Base-by-base conservation (phyloP, 2,113 vertebrate species). In the Cyprinus carpio region DNA sequence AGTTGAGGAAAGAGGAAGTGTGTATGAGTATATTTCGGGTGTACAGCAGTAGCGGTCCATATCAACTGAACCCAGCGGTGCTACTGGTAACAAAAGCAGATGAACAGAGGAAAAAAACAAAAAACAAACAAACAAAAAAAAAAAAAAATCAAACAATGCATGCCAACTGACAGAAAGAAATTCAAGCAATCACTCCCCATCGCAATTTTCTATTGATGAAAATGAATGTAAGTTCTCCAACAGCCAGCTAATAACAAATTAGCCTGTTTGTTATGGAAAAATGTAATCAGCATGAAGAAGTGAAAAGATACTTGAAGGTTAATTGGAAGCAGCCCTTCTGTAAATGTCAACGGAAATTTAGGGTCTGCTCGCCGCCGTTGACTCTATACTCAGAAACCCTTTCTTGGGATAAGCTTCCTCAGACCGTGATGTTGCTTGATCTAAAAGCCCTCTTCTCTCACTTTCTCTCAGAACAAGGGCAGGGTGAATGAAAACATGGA, bases 281-380 rank as follows among this genome's bases (percentile, higher is more conserved):
- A 91, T 85, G 90, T 93, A 94, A 94, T 95, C 94, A 94, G 92
- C 93, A 93, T 92, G 92, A 94, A 93, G 93, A 93, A 91, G 93
- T 93, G 88, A 85, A 91, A 90, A 94, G 92, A 92, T 91, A 90
- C 93, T 93, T 94, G 94, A 94, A 95, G 94, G 94, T 95, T 95
- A 95, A 95, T 95, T 95, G 94, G 93, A 94, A 94, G 92, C 91
- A 89, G 92, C 91, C 88, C 93, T 92, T 93, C 67, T 83, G 92
- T 93, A 95, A 95, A 95, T 94, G 95, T 94, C 94, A 95, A 93
- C 91, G 92, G 91, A 92, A 94, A 93, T 94, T 92, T 92, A 92
- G 92, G 92, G 93, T 92, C 92, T 90, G 90, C 89, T 87, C 90
- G 89, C 91, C 87, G 90, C 91, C 92, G 94, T 94, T 93, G 94